A percentile compares a stretch with the other conserved stretches of the same genome.
Conservation (phyloP, 1,140 invertebrate species). For the Bombus difficillimus region DNA sequence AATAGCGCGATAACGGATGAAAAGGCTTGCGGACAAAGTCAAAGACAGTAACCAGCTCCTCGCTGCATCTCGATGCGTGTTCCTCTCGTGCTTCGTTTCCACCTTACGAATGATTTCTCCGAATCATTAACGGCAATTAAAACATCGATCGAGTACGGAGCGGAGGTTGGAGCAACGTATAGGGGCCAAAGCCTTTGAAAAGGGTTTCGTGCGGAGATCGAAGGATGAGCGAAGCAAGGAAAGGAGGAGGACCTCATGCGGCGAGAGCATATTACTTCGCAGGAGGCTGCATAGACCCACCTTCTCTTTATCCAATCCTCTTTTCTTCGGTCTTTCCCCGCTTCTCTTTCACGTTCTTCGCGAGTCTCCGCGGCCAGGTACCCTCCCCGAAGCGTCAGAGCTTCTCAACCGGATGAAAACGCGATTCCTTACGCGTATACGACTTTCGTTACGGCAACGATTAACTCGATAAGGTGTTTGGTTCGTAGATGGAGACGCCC, state of each 20-base stretch:
- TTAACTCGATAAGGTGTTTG: background rate
- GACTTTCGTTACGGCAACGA: background rate
- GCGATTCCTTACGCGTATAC: too few relatives aligned
- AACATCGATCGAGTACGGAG: conserved; percentile 70
- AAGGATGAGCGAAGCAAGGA: conserved; percentile 54
- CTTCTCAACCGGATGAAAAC: conserved; percentile 48
- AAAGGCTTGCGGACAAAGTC: conserved; percentile 46
- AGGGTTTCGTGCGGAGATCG: conserved; percentile 50
- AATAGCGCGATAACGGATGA: too few relatives aligned
- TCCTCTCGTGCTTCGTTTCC: background rate
- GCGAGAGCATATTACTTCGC: conserved; percentile 77
- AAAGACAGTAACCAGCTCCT: conserved; percentile 29
- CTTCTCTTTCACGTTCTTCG: conserved; percentile 43
- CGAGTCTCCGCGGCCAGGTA: conserved; percentile 26
- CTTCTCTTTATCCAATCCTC: conserved; percentile 63
- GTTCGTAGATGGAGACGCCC: background rate
- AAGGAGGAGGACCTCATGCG: conserved; percentile 72
- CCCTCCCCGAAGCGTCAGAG: conserved; percentile 54
- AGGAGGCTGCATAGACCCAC: conserved; percentile 72
- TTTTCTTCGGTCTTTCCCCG: conserved; percentile 48
- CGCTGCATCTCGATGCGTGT: background rate
- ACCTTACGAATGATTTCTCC: conserved; percentile 62
- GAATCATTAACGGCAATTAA: conserved; percentile 75
- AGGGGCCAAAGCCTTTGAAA: conserved; percentile 39
- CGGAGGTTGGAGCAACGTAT: conserved; percentile 42